phyloP scores from a whole-genome alignment of 2,113 vertebrate genomes.

The Myotis davidii region DNA sequence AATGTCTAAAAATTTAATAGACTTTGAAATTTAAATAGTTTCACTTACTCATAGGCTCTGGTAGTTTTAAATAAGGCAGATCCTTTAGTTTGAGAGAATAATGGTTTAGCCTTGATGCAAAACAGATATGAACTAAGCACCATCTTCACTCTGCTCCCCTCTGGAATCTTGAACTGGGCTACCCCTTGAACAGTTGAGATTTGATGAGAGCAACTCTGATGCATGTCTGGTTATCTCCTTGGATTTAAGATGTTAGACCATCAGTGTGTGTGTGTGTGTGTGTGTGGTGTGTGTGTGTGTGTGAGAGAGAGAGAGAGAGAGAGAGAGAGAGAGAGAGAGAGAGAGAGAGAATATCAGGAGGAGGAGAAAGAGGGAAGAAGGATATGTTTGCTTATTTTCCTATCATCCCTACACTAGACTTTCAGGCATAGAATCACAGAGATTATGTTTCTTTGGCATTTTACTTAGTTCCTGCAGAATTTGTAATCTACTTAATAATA shows the following conservation, averaged over 20 bases:
- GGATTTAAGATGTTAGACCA: not conserved
- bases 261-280: no score
- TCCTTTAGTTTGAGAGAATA: not conserved
- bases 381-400: not conserved
- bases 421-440: not conserved
- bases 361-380: not conserved
- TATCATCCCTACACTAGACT: not conserved
- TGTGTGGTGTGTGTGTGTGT: no score
- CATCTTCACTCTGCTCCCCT: not conserved
- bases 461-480: not conserved
- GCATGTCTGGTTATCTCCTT: not conserved
- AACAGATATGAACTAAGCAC: not conserved
- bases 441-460: not conserved
- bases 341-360: not conserved
- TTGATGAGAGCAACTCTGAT: not conserved
- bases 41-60: not conserved
- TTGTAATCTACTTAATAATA: not conserved
- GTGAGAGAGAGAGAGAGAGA: not conserved
- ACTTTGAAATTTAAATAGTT: constrained; percentile 23
- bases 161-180: not conserved
- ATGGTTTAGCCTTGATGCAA: not conserved
- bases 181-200: not conserved
- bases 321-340: not conserved
- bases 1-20: constrained; percentile 10
- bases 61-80: not conserved